Percentiles rank a stretch among this genome's conserved stretches.
These are phyloP conservation scores for Diadophis punctatus DNA, from an alignment of 2,113 vertebrate genomes.

Conservation along the genomic window DNA sequence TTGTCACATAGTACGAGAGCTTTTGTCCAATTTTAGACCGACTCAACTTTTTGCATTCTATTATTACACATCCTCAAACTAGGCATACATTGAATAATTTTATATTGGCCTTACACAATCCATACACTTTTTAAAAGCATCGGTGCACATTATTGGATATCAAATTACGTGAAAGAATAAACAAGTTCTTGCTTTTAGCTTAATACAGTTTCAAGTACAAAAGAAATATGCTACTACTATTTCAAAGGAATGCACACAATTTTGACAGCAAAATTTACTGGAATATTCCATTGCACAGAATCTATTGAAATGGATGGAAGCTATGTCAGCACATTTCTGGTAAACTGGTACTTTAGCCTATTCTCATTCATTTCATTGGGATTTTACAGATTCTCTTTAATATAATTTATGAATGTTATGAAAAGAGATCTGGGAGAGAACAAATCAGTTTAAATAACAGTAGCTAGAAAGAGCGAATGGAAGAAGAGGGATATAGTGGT, in stretches of 20 bases:
- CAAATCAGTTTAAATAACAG: not conserved
- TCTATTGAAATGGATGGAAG: not conserved
- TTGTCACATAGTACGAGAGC: not conserved
- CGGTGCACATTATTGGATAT: not conserved
- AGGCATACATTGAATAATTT: not conserved
- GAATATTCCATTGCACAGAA: not conserved
- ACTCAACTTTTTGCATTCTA: not conserved
- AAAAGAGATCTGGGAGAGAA: not conserved
- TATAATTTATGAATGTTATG: not conserved
- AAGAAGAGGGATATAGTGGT: not conserved
- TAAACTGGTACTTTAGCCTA: not conserved
- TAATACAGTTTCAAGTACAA: not conserved
- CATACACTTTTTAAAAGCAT: not conserved
- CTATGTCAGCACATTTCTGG: not conserved
- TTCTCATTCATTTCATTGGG: not conserved
- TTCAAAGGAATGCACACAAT: not conserved
- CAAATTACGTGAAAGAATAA: not conserved
- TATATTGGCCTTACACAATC: not conserved
- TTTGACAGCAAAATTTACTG: not conserved
- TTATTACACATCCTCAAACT: not conserved
- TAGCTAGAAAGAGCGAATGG: not conserved
- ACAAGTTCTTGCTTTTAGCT: not conserved
- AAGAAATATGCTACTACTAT: not conserved
- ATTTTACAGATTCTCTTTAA: not conserved
- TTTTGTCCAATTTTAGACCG: not conserved